A percentile compares a stretch with the other conserved stretches of the same genome.
Conservation (phyloP, 2,113 vertebrate genomes). For the Nipponia nippon region DNA sequence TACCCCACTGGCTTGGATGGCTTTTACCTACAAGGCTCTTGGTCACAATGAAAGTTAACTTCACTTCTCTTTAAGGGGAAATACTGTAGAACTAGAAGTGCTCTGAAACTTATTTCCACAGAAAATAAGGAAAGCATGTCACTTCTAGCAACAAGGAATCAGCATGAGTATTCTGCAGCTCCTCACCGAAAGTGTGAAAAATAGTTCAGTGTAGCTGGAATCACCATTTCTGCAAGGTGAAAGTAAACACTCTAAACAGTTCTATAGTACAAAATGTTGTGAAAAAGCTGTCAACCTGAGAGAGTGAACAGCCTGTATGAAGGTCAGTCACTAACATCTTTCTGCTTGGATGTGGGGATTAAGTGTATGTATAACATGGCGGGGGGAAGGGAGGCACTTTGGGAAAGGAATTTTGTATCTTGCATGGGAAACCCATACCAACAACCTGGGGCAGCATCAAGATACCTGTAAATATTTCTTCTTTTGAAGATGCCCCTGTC, state of each 20-base stretch:
- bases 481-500: neutral
- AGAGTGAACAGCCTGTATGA: neutral
- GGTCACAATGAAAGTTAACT: neutral
- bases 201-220: neutral
- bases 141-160: neutral
- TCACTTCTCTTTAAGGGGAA: neutral
- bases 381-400: neutral
- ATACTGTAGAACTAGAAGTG: neutral
- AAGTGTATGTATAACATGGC: neutral
- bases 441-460: neutral
- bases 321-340: neutral
- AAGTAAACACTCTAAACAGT: neutral
- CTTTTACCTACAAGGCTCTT: neutral
- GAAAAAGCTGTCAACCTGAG: neutral
- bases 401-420: neutral
- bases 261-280: neutral
- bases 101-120: neutral
- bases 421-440: neutral
- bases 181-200: neutral
- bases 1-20: neutral
- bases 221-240: neutral
- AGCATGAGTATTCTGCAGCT: neutral
- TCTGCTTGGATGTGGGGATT: neutral
- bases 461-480: neutral
- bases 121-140: neutral